Evolutionary conservation across 2,797 vertebrate species (phyloP).

Genomic region (Oreonectes daqikongensis): DNA sequence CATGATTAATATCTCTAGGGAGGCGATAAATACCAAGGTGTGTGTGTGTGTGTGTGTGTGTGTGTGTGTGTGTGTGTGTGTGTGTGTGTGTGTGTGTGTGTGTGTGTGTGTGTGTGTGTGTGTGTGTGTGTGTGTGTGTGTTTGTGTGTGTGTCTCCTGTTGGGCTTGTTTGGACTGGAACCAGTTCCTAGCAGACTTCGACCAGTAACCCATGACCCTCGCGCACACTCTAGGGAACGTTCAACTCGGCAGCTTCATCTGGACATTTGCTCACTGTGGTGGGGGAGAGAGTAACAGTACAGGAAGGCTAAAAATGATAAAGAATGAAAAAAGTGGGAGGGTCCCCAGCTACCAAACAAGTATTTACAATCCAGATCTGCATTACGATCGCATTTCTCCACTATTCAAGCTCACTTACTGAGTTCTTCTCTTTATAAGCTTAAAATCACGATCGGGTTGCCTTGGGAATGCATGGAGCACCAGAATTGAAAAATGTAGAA

Average conservation of each 20-base stretch:
- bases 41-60: not conserved
- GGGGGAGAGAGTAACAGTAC: not conserved
- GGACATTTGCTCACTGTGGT: not conserved
- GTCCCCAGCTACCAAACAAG: conserved; percentile 56
- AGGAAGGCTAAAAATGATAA: conserved; percentile 17
- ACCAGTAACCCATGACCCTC: conserved; percentile 45
- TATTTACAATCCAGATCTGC: conserved; percentile 47
- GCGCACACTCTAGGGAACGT: conserved; percentile 36
- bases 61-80: too few species aligned
- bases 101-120: too few species aligned
- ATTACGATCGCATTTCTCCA: conserved; percentile 25
- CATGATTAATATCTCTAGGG: conserved; percentile 24
- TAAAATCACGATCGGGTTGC: not conserved
- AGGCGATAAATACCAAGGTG: not conserved
- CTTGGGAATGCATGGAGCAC: not conserved
- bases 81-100: too few species aligned
- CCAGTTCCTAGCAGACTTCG: conserved; percentile 38
- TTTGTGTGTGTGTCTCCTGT: conserved; percentile 9
- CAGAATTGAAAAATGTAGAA: not conserved
- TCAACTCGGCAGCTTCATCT: conserved; percentile 51
- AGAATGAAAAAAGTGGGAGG: conserved; percentile 18
- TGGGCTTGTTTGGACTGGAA: conserved; percentile 49
- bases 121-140: not conserved
- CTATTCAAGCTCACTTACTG: conserved; percentile 4
- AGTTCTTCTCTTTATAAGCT: conserved; percentile 21